These are phyloP conservation scores for Tethea ocularis DNA, from an alignment of 2,888 invertebrate species.

Conservation along the genomic window DNA sequence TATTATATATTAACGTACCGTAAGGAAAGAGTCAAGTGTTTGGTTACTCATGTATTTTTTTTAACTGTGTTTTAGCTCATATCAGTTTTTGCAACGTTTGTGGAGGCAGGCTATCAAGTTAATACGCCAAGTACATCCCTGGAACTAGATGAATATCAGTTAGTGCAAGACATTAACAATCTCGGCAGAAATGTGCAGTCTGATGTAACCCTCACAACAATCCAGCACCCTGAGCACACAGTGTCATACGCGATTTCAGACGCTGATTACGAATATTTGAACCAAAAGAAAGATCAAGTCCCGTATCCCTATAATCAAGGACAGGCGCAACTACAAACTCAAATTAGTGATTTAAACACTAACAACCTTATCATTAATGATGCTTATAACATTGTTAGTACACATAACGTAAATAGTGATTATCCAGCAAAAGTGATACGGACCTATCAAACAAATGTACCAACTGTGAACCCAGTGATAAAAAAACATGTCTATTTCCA, in stretches of 20 bases:
- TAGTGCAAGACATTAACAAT: neutral
- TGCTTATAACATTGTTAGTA: neutral
- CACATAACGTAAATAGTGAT: neutral
- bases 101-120: constrained; percentile 25
- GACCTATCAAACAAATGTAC: neutral
- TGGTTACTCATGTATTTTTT: constrained; percentile 3
- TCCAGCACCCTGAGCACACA: constrained; percentile 29
- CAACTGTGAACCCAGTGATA: constrained; percentile 59
- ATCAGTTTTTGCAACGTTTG: constrained; percentile 15
- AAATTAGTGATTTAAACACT: neutral
- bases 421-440: neutral
- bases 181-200: constrained; percentile 2
- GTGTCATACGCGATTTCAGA: constrained; percentile 40
- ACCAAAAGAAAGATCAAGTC: constrained; percentile 32
- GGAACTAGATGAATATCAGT: neutral
- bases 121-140: neutral
- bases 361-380: neutral
- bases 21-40: constrained; percentile 4
- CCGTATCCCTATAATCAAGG: constrained; percentile 16
- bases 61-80: constrained; percentile 25
- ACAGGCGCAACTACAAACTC: neutral
- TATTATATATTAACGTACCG: constrained; percentile 1
- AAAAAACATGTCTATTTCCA: constrained; percentile 90
- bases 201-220: constrained; percentile 15
- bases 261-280: constrained; percentile 39